Base-by-base conservation (phyloP, 2,797 vertebrate species). In the Tapirus indicus region DNA sequence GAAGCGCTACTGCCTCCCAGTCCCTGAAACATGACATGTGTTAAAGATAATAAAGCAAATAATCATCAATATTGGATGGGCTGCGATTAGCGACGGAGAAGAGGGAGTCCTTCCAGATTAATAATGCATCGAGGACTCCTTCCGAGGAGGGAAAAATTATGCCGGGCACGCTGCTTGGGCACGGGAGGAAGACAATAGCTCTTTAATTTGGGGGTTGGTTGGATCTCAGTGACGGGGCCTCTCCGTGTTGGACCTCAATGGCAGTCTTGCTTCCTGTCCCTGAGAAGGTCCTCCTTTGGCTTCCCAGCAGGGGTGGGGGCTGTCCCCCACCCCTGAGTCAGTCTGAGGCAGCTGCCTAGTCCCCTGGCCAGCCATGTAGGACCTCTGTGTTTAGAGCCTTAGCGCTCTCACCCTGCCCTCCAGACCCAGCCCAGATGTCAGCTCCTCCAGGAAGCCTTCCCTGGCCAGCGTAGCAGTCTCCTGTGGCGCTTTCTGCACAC, bases 21-120 rank as follows among this genome's bases (percentile, higher is more conserved):
- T 52, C 74, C 91, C 88, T 77, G 92, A 71, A 88, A 97, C 85
- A 32, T 35, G 77, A 86, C 86, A 35, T 0, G 14, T 49, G 2
- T 96, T 97, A 94, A 88, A 96, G 96, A 96, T 44, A 72, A 78
- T 38, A 96, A 97, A 98, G 96, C 96, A 98, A 98, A 98, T 88
- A 97, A 75, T 85, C 97, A 98, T 98, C 92, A 98, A 96, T 97
- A 96, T 95, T 97, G 96, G 88, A 97, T 97, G 95, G 87, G 78
- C 92, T 95, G 94, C 94, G 97, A 98, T 98, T 97, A 97, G 97
- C 56, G 18, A 38, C 5, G 3, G 94, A 75, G 94, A 95, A 84
- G 92, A 97, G 97, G 97, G 97, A 97, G 90, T 94, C 93, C 94
- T 97, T 95, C 80, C 88, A 86, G 72, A 92, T 98, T 94, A 98